Evolutionary conservation across 2,888 invertebrate species (phyloP).

Genomic region (Ormyrus pomaceus): DNA sequence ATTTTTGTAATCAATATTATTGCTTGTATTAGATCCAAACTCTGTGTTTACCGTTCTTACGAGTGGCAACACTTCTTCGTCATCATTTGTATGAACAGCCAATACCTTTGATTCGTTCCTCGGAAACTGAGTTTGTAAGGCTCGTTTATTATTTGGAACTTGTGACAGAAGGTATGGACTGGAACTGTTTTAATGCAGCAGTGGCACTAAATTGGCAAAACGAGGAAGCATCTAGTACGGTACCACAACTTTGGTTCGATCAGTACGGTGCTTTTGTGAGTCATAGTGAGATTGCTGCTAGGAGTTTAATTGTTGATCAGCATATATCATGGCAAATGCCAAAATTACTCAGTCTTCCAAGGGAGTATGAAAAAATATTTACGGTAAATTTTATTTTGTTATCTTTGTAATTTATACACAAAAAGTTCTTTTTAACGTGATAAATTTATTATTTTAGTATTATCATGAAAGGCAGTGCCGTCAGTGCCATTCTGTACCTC

Average conservation of each 20-base stretch:
- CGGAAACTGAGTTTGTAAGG: slow-evolving; percentile 85
- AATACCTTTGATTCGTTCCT: slow-evolving; percentile 82
- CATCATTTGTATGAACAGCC: slow-evolving; percentile 89
- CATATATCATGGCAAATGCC: slow-evolving; percentile 90
- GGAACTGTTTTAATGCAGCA: slow-evolving; percentile 82
- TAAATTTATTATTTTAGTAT: slow-evolving; percentile 78
- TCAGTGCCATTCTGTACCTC: slow-evolving; percentile 92
- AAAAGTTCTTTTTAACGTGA: slow-evolving; percentile 18
- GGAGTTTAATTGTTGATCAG: slow-evolving; percentile 84
- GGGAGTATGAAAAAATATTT: slow-evolving; percentile 94
- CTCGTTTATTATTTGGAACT: slow-evolving; percentile 88
- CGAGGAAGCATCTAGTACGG: slow-evolving; percentile 74
- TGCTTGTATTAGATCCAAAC: slow-evolving; percentile 81
- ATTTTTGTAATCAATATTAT: slow-evolving; percentile 1
- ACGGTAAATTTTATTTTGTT: slow-evolving; percentile 77
- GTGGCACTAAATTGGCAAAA: slow-evolving; percentile 81
- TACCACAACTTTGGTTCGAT: slow-evolving; percentile 83
- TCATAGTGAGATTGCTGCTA: slow-evolving; percentile 79
- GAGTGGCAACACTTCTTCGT: slow-evolving; percentile 88
- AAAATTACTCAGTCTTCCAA: slow-evolving; percentile 88
- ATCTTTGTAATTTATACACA: slow-evolving; percentile 3
- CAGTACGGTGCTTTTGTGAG: slow-evolving; percentile 79
- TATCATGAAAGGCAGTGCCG: slow-evolving; percentile 93
- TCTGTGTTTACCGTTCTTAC: slow-evolving; percentile 88
- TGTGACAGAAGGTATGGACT: slow-evolving; percentile 82